Evolutionary conservation across 2,797 vertebrate species (phyloP).

Genomic region (Mustela erminea): DNA sequence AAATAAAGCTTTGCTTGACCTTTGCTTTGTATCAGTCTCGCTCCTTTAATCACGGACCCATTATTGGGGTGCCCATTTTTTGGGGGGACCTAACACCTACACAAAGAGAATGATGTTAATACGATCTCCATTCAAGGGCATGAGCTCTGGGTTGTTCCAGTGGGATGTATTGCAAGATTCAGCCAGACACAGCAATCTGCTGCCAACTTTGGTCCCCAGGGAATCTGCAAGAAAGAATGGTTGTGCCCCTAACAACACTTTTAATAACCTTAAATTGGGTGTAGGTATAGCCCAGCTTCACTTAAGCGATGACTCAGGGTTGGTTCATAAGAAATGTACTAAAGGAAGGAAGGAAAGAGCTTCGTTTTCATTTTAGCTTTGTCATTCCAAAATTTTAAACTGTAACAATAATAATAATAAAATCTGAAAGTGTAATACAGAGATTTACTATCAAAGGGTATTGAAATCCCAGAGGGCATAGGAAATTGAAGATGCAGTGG

Average conservation of each 20-base stretch:
- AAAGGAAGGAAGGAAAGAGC: neutral
- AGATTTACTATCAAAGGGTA: neutral
- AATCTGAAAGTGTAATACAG: neutral
- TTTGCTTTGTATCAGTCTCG: too few species aligned
- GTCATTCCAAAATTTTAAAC: slow-evolving; percentile 55
- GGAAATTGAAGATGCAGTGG: neutral
- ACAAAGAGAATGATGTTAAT: slow-evolving; percentile 70
- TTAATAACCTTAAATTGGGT: slow-evolving; percentile 57
- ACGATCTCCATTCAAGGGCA: slow-evolving; percentile 32
- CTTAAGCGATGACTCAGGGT: slow-evolving; percentile 49
- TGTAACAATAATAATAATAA: neutral
- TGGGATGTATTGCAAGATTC: slow-evolving; percentile 56
- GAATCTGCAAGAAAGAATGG: slow-evolving; percentile 38
- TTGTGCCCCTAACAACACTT: slow-evolving; percentile 52
- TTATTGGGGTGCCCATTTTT: too few species aligned
- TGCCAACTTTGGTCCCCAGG: slow-evolving; percentile 31
- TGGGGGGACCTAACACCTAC: neutral
- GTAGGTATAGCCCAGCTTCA: slow-evolving; percentile 44
- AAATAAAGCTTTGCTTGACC: too few species aligned
- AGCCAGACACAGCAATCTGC: slow-evolving; percentile 41
- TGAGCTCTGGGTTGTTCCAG: slow-evolving; percentile 42
- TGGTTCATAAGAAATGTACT: slow-evolving; percentile 33
- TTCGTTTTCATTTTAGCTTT: slow-evolving; percentile 45
- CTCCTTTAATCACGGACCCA: too few species aligned
- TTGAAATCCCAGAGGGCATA: neutral